phyloP scores from a whole-genome alignment of 2,113 vertebrate species.

The Elephas maximus region DNA sequence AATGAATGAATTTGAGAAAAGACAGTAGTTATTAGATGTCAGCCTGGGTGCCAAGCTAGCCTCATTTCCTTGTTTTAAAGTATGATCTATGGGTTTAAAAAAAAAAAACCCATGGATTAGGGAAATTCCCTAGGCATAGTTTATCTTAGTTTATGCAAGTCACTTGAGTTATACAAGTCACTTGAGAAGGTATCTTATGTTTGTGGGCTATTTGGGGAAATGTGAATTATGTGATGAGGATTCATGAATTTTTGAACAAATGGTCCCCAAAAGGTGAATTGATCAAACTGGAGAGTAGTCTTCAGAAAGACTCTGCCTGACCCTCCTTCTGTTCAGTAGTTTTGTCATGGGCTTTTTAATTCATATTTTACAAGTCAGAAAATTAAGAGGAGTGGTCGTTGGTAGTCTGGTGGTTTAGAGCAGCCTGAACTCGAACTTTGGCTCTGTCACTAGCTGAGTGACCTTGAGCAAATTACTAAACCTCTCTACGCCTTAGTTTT shows the following conservation, averaged over 20 bases:
- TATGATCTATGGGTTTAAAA: neutral
- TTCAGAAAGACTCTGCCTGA: slow-evolving; percentile 62
- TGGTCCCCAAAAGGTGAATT: slow-evolving; percentile 21
- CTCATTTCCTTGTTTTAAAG: neutral
- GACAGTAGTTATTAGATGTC: neutral
- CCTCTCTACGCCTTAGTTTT: neutral
- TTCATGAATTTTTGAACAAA: slow-evolving; percentile 49
- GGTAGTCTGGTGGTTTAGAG: neutral
- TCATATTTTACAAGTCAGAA: slow-evolving; percentile 44
- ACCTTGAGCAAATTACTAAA: slow-evolving; percentile 8
- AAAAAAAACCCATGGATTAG: neutral
- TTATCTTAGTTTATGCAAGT: too few relatives aligned
- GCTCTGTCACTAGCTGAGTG: neutral
- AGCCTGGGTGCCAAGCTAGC: neutral
- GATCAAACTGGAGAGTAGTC: slow-evolving; percentile 20
- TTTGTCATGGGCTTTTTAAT: slow-evolving; percentile 50
- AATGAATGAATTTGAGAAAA: neutral
- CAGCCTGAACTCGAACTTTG: neutral
- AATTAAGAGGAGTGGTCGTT: slow-evolving; percentile 37
- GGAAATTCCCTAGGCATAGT: neutral
- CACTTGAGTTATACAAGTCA: neutral
- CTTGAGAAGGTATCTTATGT: neutral
- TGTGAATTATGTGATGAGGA: neutral
- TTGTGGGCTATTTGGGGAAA: neutral
- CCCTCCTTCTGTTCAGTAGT: slow-evolving; percentile 27